Base-by-base conservation (phyloP, 2,797 vertebrate species). In the Coendou prehensilis region DNA sequence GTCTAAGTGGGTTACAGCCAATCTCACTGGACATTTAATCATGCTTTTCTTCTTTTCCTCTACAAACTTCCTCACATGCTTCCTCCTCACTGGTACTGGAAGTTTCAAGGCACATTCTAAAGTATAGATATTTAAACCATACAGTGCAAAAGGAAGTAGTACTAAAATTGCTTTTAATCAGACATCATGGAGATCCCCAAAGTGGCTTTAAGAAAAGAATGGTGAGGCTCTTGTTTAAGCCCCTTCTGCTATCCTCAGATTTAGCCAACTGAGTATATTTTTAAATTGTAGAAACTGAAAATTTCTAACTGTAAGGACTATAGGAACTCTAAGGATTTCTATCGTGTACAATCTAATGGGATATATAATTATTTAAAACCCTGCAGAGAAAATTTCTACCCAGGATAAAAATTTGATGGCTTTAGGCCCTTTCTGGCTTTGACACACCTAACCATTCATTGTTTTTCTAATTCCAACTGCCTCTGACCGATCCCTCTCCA, bases 201-300 rank as follows among this genome's bases (percentile, higher is more conserved):
- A 76, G 8, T 67, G 20, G 52, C 47, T 91, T 83, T 71, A 10
- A 13, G 52, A 59, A 20, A 63, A 22, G 17, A 76, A 23, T 33
- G 52, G 52, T 80, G 6, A 93, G 20, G 75, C 83, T 57, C 73
- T 89, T 26, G 33, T 80, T 57, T 90, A 89, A 63, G 4, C 5
- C 3, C 57, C 63, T 73, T 85, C 18, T 23, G 37, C 13, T 17
- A 1, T 54, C 41, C 30, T 57, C 11, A 69, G 8, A 6, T 14
- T 83, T 59, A 0, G 5, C 17, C 64, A 69, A 69, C 45, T 96
- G 3, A 0, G 47, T 76, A 41, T 83, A n/a, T 33, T 95, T 93
- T 83, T 64, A n/a, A 96, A 63, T 79, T 97, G 95, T 76, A 91
- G 57, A 45, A 94, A 87, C n/a, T 87, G 7, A 22, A 5, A 85